Evolutionary conservation across 2,113 vertebrate species (phyloP).

Genomic region (Embiotoca jacksoni): DNA sequence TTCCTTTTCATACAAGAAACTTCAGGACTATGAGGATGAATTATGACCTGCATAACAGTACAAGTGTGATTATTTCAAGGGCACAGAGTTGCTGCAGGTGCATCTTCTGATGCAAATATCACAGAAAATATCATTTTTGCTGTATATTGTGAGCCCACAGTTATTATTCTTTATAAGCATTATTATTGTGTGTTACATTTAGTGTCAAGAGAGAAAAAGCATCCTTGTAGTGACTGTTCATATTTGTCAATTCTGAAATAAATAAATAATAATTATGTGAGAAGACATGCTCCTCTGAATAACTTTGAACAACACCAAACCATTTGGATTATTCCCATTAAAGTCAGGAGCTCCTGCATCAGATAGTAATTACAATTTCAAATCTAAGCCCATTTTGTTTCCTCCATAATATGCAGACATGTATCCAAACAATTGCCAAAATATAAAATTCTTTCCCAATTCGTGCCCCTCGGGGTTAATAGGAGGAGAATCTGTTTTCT

Average conservation of each 20-base stretch:
- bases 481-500: slow-evolving; percentile 29
- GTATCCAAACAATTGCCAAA: not conserved
- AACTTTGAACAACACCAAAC: too few relatives aligned
- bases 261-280: not conserved
- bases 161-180: slow-evolving; percentile 43
- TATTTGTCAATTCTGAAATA: too few relatives aligned
- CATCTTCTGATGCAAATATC: slow-evolving; percentile 71
- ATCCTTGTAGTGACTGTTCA: too few relatives aligned
- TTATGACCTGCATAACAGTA: slow-evolving; percentile 68
- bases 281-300: too few relatives aligned
- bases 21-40: slow-evolving; percentile 80
- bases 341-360: not conserved
- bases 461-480: slow-evolving; percentile 29
- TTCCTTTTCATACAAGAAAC: slow-evolving; percentile 55
- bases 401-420: not conserved
- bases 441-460: slow-evolving; percentile 16
- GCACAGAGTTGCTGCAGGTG: slow-evolving; percentile 73
- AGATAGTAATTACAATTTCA: too few relatives aligned
- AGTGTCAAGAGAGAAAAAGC: not conserved
- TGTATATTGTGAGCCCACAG: slow-evolving; percentile 40
- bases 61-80: slow-evolving; percentile 80
- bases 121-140: slow-evolving; percentile 61
- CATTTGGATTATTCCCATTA: too few relatives aligned
- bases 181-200: slow-evolving; percentile 1
- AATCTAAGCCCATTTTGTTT: too few relatives aligned